A percentile compares a stretch with the other conserved stretches of the same genome.
phyloP scores from a whole-genome alignment of 2,797 vertebrate genomes.

The Ataeniobius toweri region DNA sequence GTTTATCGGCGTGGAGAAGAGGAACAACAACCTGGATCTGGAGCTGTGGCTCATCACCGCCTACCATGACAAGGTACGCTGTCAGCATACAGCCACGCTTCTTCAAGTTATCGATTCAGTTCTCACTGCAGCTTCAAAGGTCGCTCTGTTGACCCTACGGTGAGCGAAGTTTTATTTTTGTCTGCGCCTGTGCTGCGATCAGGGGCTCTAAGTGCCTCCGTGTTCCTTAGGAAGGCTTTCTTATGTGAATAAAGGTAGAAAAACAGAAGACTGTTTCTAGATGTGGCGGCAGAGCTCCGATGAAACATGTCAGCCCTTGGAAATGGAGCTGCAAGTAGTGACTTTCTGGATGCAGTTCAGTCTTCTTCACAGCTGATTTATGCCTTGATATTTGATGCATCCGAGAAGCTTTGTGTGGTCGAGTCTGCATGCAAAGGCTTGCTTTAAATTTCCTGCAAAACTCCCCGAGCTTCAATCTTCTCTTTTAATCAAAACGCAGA shows the following conservation, averaged over 20 bases:
- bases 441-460: constrained; percentile 15
- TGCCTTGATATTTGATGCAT: constrained; percentile 18
- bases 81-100: neutral
- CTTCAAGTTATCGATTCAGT: neutral
- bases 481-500: neutral
- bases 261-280: constrained; percentile 39
- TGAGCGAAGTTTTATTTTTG: too few relatives aligned
- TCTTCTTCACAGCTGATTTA: constrained; percentile 55
- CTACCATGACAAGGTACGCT: constrained; percentile 93
- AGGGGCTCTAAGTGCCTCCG: constrained; percentile 4
- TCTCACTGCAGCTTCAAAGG: neutral
- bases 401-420: constrained; percentile 13
- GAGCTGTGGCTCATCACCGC: constrained; percentile 96
- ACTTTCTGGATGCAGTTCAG: constrained; percentile 22
- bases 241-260: constrained; percentile 40
- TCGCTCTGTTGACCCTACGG: too few relatives aligned
- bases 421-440: constrained; percentile 33
- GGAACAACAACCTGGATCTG: constrained; percentile 92
- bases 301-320: constrained; percentile 15
- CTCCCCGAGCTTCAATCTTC: constrained; percentile 16
- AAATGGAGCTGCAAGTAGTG: constrained; percentile 20
- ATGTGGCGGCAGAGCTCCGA: constrained; percentile 20
- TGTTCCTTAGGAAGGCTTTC: constrained; percentile 25
- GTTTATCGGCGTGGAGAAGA: constrained; percentile 95
- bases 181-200: constrained; percentile 22